Evolutionary conservation across 2,888 invertebrate species (phyloP).

Genomic region (Agrochola macilenta): DNA sequence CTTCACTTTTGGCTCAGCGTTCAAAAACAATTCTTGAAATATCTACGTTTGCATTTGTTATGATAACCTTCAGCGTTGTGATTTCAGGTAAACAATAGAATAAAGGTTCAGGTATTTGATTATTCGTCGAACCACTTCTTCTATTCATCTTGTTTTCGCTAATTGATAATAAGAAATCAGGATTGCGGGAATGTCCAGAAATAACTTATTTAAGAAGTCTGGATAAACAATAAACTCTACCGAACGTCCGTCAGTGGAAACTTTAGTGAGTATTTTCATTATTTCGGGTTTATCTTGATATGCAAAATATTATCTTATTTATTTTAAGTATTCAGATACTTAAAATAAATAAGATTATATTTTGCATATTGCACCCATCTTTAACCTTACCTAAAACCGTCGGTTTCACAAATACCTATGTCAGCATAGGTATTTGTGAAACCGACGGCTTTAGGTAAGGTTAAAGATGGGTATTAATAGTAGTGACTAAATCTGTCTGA

Average conservation of each 20-base stretch:
- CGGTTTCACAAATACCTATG: too few relatives aligned
- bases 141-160: constrained; percentile 7
- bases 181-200: background rate
- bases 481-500: constrained; percentile 32
- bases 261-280: constrained; percentile 6
- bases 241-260: constrained; percentile 7
- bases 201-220: constrained; percentile 21
- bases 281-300: constrained; percentile 21
- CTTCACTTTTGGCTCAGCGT: constrained; percentile 49
- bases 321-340: constrained; percentile 34
- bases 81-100: constrained; percentile 19
- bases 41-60: constrained; percentile 42
- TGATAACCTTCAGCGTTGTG: constrained; percentile 35
- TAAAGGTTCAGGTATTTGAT: constrained; percentile 19
- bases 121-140: background rate
- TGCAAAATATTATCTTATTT: constrained; percentile 44
- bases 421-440: constrained; percentile 23
- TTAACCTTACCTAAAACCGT: too few relatives aligned
- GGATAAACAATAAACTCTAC: constrained; percentile 28
- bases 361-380: too few relatives aligned
- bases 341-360: too few relatives aligned
- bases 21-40: constrained; percentile 54
- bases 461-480: constrained; percentile 30
- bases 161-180: background rate
- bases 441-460: constrained; percentile 1